Evolutionary conservation across 2,888 invertebrate genomes (phyloP), one percentile per base, ranked within the genome.

Genomic region (Mesoligia furuncula): DNA sequence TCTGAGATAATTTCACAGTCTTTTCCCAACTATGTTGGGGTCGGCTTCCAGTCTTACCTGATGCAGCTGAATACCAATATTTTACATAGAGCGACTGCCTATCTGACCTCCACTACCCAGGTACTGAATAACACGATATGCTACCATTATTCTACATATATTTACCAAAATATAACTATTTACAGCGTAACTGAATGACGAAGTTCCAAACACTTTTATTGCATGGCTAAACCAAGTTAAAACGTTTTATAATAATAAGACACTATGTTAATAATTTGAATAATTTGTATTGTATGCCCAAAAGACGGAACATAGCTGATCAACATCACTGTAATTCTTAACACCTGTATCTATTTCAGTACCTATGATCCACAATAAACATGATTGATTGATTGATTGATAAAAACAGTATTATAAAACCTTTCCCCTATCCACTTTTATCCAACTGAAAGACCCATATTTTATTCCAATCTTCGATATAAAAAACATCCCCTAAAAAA

Each of bases 401-500:
- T n/a, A 51, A 51, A n/a, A 59, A 36, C 11, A 42, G 27, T 80
- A 27, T n/a, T 2, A 42, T n/a, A 65, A 74, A 59, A 4, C 27
- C 17, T 24, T 61, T 7, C 39, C 42, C 54, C 17, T 36, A n/a
- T 36, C 57, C 20, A 6, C 65, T 42, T n/a, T 7, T 5, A 51
- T 20, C 15, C 31, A 57, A 54, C 17, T 48, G 45, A 54, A 59
- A 75, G 5, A 27, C 13, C 62, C 24, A 65, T 61, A 85, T 80
- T 85, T 85, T 73, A 85, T 61, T 51, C 67, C 36, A 54, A 73
- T 68, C 84, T 79, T 72, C 64, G n/a, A 54, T 68, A 17, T 64
- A 73, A 81, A 61, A 85, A 80, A 83, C 72, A 64, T 3, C 3
- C 62, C n/a, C 27, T 20, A 61, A 81, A 80, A 85, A 85, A 74